phyloP scores from a whole-genome alignment of 2,113 vertebrate genomes.

The Periophthalmodon schlosseri region DNA sequence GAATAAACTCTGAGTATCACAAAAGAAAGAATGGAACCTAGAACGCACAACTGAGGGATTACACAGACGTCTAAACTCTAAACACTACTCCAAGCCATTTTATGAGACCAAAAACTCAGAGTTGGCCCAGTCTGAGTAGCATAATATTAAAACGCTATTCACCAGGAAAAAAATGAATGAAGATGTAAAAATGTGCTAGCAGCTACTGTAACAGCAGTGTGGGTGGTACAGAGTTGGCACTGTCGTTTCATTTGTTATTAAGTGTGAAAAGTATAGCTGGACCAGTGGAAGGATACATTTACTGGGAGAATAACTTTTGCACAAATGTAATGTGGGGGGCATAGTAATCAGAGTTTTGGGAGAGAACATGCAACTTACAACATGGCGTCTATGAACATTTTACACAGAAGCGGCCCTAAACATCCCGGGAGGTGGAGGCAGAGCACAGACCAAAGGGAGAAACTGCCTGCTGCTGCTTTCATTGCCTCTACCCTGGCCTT shows the following conservation, averaged over 20 bases:
- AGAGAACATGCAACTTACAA: slow-evolving; percentile 20
- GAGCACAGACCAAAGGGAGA: slow-evolving; percentile 11
- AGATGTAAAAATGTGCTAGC: neutral
- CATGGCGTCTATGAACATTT: slow-evolving; percentile 21
- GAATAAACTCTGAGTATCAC: no score
- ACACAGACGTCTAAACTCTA: no score
- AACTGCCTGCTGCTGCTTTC: slow-evolving; percentile 43
- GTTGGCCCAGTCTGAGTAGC: no score
- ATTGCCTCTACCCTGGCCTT: slow-evolving; percentile 32
- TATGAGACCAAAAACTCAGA: no score
- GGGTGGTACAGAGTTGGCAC: neutral
- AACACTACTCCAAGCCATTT: no score
- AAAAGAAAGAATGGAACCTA: no score
- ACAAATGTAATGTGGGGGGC: slow-evolving; percentile 15
- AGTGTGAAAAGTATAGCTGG: slow-evolving; percentile 16
- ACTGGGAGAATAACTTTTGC: slow-evolving; percentile 10
- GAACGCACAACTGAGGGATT: no score
- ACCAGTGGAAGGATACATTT: neutral
- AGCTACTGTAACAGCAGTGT: neutral
- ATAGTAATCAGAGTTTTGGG: slow-evolving; percentile 13
- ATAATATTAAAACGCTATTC: no score
- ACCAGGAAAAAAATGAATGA: neutral
- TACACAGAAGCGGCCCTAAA: slow-evolving; percentile 22
- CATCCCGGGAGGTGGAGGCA: slow-evolving; percentile 31
- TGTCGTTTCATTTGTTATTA: slow-evolving; percentile 11